Evolutionary conservation across 1,140 invertebrate species (phyloP).

Genomic region (Plodia interpunctella): DNA sequence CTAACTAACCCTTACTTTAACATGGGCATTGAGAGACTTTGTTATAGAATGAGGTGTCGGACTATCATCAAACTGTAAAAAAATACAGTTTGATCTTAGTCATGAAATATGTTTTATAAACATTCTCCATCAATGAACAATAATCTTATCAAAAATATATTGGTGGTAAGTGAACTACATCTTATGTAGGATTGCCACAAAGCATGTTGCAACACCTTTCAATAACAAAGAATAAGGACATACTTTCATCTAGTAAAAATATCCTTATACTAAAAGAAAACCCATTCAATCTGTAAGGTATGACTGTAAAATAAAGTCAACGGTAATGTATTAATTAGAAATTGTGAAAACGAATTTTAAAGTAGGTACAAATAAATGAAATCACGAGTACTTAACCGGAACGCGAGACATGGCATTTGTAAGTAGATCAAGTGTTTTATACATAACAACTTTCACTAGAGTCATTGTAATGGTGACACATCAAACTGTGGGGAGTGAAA

Average conservation of each 20-base stretch:
- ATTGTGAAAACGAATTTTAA: conserved; percentile 73
- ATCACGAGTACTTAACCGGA: conserved; percentile 77
- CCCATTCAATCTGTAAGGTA: conserved; percentile 16
- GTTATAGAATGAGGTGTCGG: too few relatives aligned
- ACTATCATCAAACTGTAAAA: not conserved
- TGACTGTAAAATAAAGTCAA: conserved; percentile 39
- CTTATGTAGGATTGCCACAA: not conserved
- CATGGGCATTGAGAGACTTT: too few relatives aligned
- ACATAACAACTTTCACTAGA: conserved; percentile 77
- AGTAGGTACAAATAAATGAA: conserved; percentile 76
- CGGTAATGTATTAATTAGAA: conserved; percentile 73
- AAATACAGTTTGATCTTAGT: not conserved
- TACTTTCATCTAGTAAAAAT: conserved; percentile 2
- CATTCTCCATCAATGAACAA: too few relatives aligned
- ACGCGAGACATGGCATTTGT: conserved; percentile 77
- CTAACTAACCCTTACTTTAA: too few relatives aligned
- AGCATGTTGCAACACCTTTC: not conserved
- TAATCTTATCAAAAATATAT: too few relatives aligned
- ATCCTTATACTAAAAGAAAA: not conserved
- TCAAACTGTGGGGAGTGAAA: conserved; percentile 76
- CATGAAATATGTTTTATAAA: too few relatives aligned
- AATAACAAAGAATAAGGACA: not conserved
- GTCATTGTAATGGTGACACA: conserved; percentile 77
- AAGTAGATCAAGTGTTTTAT: conserved; percentile 78
- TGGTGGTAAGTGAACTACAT: not conserved